phyloP scores from a whole-genome alignment of 2,888 invertebrate species.

The Xanthorhoe designata region DNA sequence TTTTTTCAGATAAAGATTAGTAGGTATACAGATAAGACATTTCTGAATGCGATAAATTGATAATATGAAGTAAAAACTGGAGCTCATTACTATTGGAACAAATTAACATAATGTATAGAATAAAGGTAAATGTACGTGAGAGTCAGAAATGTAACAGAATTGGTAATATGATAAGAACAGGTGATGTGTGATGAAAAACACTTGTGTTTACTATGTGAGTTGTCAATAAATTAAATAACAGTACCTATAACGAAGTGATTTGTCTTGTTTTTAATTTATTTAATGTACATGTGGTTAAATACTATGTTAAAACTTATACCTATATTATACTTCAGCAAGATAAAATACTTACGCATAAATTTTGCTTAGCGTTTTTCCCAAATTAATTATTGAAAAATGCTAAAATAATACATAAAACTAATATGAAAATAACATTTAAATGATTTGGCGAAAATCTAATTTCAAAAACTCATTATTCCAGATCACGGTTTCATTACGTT shows the following conservation, averaged over 20 bases:
- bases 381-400: neutral
- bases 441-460: constrained; percentile 12
- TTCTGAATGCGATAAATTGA: neutral
- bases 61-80: neutral
- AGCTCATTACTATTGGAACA: neutral
- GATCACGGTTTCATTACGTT: constrained; percentile 29
- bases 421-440: neutral
- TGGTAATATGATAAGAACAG: neutral
- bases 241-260: constrained; percentile 7
- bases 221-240: constrained; percentile 1
- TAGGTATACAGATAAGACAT: neutral
- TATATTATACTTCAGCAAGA: no score
- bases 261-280: constrained; percentile 17
- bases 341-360: no score
- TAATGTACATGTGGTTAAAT: no score
- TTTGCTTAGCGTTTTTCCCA: no score
- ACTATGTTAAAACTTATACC: no score
- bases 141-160: neutral
- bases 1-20: neutral
- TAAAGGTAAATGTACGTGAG: no score
- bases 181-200: neutral
- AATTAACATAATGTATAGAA: neutral
- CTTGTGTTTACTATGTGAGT: neutral
- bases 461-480: constrained; percentile 29
- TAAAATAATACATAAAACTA: neutral